Base-by-base conservation (phyloP, 2,113 vertebrate species). In the Phylloscopus trochilus region DNA sequence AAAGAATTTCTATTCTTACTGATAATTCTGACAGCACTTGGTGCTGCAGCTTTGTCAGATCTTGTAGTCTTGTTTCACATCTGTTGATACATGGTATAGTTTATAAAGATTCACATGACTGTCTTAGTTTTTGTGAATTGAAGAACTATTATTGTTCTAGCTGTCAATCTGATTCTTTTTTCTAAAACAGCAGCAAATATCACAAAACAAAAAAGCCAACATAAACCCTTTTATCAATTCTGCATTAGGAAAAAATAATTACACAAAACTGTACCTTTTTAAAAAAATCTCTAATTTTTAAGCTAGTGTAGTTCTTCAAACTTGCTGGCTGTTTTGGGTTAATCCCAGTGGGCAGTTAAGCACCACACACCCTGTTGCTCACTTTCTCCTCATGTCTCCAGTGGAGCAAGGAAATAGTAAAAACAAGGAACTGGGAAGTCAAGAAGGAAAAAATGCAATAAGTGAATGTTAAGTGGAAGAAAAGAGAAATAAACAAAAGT, bases 301-400 rank as follows among this genome's bases (percentile, higher is more conserved):
- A 68, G 3, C 4, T 23, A 35, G 1, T 19, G 5, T 10, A 53
- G 15, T 59, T 75, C 21, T 43, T 82, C 31, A 77, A 4, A 35
- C 2, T 72, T 90, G 3, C 6, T 39, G 27, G 2, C 6, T 66
- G 7, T 28, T 82, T 20, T 47, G 35, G 3, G 6, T 64, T 64
- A 73, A 60, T 43, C 4, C 4, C 1, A 1, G 7, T 35, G 35
- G 26, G 10, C 15, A 82, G 5, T 13, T 77, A 35, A 53, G 3
- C 9, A 51, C 9, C 9, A 46, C 15, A 44, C 3, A 73, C 4
- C 2, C 3, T 15, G 43, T 52, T 11, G 2, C 1, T 44, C 16
- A 27, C 18, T 80, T 81, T 46, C 5, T 15, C 2, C 19, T 37
- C 7, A 43, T 4, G 6, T 0, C 1, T 3, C 1, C 18, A 72